These are phyloP conservation scores for Bujurquina vittata DNA, from an alignment of 2,113 vertebrate species.

Conservation along the genomic window DNA sequence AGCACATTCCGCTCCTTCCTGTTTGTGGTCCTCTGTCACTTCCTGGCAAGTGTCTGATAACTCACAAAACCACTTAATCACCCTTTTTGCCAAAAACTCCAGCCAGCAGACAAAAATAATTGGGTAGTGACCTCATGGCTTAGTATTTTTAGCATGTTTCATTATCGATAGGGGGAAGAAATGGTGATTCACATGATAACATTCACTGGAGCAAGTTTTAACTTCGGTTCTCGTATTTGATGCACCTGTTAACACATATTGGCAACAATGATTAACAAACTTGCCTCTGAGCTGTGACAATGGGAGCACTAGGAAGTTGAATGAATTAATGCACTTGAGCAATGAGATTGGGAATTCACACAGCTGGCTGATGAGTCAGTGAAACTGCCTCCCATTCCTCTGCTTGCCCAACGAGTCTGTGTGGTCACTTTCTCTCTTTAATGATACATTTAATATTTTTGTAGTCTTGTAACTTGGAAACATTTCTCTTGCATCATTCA, in stretches of 20 bases:
- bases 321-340: neutral
- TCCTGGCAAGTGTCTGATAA: conserved; percentile 83
- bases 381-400: neutral
- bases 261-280: neutral
- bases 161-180: neutral
- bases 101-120: conserved; percentile 59
- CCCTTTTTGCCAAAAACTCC: conserved; percentile 47
- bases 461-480: neutral
- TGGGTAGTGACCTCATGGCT: conserved; percentile 45
- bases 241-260: neutral
- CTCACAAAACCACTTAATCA: conserved; percentile 78
- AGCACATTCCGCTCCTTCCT: conserved; percentile 85
- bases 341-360: neutral
- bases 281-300: neutral
- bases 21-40: conserved; percentile 81
- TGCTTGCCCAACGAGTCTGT: neutral
- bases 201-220: neutral
- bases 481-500: too few relatives aligned
- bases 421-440: neutral
- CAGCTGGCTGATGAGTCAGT: conserved; percentile 8
- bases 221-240: neutral
- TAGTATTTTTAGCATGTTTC: conserved; percentile 59
- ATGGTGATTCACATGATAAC: conserved; percentile 15
- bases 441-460: neutral
- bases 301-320: neutral